Conservation (phyloP, 64 coral and sea anemone genomes). For the Stylophora pistillata region DNA sequence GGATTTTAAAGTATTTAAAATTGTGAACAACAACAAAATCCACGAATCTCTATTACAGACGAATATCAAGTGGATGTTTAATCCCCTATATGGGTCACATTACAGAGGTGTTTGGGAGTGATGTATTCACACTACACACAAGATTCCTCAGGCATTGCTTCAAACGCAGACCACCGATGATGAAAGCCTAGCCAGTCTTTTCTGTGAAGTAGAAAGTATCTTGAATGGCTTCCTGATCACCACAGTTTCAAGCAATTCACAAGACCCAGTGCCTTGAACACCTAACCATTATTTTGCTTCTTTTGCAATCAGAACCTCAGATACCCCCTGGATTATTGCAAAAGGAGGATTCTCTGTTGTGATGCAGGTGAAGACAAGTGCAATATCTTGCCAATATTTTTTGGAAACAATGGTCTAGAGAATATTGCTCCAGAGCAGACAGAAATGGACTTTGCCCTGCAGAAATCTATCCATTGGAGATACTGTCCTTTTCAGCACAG, state of each 20-base stretch:
- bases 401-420: no score
- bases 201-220: constrained; percentile 1
- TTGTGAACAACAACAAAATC: neutral
- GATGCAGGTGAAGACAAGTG: no score
- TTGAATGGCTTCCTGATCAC: neutral
- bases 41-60: neutral
- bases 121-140: constrained; percentile 4
- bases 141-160: constrained; percentile 21
- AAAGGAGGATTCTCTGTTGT: no score
- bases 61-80: constrained; percentile 18
- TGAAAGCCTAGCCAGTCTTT: neutral
- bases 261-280: neutral
- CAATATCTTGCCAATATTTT: no score
- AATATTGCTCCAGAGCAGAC: no score
- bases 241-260: neutral
- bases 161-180: constrained; percentile 1
- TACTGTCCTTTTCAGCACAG: no score
- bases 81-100: constrained; percentile 1
- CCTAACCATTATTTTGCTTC: neutral
- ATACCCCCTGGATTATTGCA: no score
- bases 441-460: no score
- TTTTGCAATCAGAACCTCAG: neutral
- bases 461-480: no score
- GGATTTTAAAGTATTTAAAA: no score
- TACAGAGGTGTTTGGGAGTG: constrained; percentile 42